These are phyloP conservation scores for Sanderia malayensis DNA, from an alignment of 30 jellyfish, hydroid and myxozoan genomes.

Conservation along the genomic window DNA sequence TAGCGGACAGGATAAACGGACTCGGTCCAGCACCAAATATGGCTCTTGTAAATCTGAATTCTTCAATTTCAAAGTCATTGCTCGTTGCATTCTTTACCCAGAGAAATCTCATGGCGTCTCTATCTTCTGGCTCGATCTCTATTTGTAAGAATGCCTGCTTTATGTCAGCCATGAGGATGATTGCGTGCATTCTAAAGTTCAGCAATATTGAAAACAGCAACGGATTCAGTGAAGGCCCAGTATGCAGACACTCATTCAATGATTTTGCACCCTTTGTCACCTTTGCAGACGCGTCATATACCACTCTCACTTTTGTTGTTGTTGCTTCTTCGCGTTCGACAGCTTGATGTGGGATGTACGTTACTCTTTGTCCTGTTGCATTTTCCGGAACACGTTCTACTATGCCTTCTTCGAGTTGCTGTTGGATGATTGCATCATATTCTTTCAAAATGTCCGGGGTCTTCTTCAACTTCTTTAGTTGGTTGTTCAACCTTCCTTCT, in stretches of 20 bases:
- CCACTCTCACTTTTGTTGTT: constrained; percentile 50
- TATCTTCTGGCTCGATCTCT: constrained; percentile 35
- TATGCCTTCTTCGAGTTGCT: constrained; percentile 56
- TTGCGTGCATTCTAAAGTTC: constrained; percentile 32
- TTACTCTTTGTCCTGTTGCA: constrained; percentile 22
- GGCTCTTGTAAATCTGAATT: constrained; percentile 40
- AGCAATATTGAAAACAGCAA: constrained; percentile 25
- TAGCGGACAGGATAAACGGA: constrained; percentile 33
- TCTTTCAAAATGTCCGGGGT: constrained; percentile 19
- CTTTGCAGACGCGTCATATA: constrained; percentile 61
- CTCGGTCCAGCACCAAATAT: constrained; percentile 50
- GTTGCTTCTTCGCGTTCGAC: constrained; percentile 49
- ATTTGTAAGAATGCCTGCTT: constrained; percentile 55
- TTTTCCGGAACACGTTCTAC: constrained; percentile 38
- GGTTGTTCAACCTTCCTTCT: constrained; percentile 44
- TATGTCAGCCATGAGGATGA: constrained; percentile 34
- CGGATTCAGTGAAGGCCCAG: too few species aligned
- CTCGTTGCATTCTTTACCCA: constrained; percentile 25
- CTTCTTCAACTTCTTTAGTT: constrained; percentile 22
- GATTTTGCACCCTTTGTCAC: constrained; percentile 22
- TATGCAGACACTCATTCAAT: too few species aligned
- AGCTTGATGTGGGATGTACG: constrained; percentile 51
- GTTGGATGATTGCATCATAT: constrained; percentile 22
- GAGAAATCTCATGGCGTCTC: constrained; percentile 45
- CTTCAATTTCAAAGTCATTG: constrained; percentile 14